Percentiles rank a stretch among this genome's conserved stretches.
Evolutionary conservation across 2,888 invertebrate genomes (phyloP).

Genomic region (Torymus auratus): DNA sequence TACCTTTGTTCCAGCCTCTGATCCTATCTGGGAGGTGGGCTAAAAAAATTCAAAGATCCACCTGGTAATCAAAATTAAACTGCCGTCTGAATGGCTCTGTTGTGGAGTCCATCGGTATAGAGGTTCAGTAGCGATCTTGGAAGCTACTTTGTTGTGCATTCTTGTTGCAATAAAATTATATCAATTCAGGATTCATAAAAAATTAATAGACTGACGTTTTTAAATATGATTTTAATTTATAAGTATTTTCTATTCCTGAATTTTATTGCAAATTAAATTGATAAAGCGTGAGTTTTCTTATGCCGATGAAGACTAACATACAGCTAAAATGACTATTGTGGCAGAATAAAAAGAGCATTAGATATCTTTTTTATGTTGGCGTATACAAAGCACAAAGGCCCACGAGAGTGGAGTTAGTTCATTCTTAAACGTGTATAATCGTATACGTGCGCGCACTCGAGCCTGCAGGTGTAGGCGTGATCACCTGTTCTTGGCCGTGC

Average conservation of each 20-base stretch:
- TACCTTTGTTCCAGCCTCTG: constrained; percentile 41
- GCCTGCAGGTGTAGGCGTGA: constrained; percentile 70
- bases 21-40: constrained; percentile 31
- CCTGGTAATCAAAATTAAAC: constrained; percentile 50
- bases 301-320: too few relatives aligned
- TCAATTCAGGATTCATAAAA: too few relatives aligned
- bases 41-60: constrained; percentile 32
- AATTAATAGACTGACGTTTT: too few relatives aligned
- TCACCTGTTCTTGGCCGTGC: constrained; percentile 68
- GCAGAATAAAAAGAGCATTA: constrained; percentile 2
- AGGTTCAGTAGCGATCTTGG: too few relatives aligned
- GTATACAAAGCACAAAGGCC: neutral
- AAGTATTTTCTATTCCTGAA: too few relatives aligned
- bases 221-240: too few relatives aligned
- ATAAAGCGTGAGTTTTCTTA: too few relatives aligned
- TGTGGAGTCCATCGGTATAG: neutral
- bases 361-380: constrained; percentile 37
- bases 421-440: constrained; percentile 43
- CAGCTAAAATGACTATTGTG: too few relatives aligned
- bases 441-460: constrained; percentile 23
- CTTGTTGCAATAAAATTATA: too few relatives aligned
- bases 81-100: constrained; percentile 2
- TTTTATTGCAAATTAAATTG: too few relatives aligned
- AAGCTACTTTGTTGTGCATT: too few relatives aligned
- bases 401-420: constrained; percentile 15